Conservation (phyloP, 2,888 invertebrate genomes). For the Ichneumoninae sp. region DNA sequence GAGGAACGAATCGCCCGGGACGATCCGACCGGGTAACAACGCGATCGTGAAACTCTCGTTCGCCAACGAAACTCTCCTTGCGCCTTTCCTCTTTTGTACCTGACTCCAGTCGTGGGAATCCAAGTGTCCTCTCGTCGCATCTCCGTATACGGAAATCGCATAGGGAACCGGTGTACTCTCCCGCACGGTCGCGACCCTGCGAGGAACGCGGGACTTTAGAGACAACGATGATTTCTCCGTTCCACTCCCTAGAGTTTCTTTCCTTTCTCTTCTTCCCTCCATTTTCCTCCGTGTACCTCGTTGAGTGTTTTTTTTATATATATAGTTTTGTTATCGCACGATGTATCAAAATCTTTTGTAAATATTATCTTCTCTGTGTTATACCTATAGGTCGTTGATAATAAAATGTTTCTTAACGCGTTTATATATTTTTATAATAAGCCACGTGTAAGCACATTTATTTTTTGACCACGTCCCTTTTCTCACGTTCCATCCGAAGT, state of each 20-base stretch:
- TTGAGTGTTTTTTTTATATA: constrained; percentile 3
- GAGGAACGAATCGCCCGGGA: constrained; percentile 2
- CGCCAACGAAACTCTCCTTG: constrained; percentile 24
- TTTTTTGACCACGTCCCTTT: constrained; percentile 6
- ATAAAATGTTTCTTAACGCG: constrained; percentile 49
- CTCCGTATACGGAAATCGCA: constrained; percentile 13
- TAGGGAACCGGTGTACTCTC: not conserved
- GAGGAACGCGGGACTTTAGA: not conserved
- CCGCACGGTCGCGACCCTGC: constrained; percentile 1
- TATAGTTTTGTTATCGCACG: constrained; percentile 22
- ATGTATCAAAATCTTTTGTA: constrained; percentile 40
- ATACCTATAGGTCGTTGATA: constrained; percentile 42
- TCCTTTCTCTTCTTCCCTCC: not conserved
- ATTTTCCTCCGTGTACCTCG: not conserved
- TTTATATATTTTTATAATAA: constrained; percentile 54
- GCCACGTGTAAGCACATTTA: not conserved
- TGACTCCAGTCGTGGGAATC: constrained; percentile 19
- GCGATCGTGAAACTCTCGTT: constrained; percentile 30
- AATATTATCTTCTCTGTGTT: constrained; percentile 46
- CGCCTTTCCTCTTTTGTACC: constrained; percentile 17
- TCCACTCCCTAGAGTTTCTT: not conserved
- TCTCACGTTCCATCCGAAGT: not conserved
- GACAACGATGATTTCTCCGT: not conserved
- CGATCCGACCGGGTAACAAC: not conserved
- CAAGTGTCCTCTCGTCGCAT: not conserved